Percentiles rank a stretch among this genome's conserved stretches.
Conservation (phyloP, 2,888 invertebrate genomes). For the Suillia variegata region DNA sequence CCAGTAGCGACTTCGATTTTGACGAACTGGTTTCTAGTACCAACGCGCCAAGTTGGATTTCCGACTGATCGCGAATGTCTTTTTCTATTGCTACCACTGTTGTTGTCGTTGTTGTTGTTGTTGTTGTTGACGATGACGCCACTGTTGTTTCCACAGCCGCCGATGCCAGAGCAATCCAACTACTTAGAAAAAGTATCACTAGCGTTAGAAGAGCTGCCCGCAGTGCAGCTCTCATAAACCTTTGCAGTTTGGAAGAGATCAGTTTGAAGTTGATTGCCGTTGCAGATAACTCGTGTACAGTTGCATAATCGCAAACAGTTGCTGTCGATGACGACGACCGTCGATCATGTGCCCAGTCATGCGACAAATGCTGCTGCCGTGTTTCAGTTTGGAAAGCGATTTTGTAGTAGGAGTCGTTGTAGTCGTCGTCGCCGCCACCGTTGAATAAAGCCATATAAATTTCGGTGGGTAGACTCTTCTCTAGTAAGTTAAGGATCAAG, state of each 20-base stretch:
- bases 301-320: not conserved
- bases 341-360: not conserved
- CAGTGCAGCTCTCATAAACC: slow-evolving; percentile 11
- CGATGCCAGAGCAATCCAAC: slow-evolving; percentile 41
- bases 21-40: slow-evolving; percentile 31
- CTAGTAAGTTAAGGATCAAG: not conserved
- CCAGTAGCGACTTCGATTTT: slow-evolving; percentile 16
- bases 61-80: too few species aligned
- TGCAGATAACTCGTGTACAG: too few species aligned
- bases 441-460: slow-evolving; percentile 40
- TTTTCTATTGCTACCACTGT: too few species aligned
- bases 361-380: not conserved
- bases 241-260: slow-evolving; percentile 30
- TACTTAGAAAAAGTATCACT: slow-evolving; percentile 41
- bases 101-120: too few species aligned
- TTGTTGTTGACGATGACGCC: not conserved
- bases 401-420: slow-evolving; percentile 33
- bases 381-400: too few species aligned
- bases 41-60: slow-evolving; percentile 24
- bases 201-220: slow-evolving; percentile 39
- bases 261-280: too few species aligned
- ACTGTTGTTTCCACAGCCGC: slow-evolving; percentile 3
- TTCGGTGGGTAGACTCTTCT: slow-evolving; percentile 7
- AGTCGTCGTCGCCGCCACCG: slow-evolving; percentile 11
- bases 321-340: slow-evolving; percentile 14